A percentile compares a stretch with the other conserved stretches of the same genome.
phyloP scores from a whole-genome alignment of 2,113 vertebrate genomes.

The Toxostoma redivivum region DNA sequence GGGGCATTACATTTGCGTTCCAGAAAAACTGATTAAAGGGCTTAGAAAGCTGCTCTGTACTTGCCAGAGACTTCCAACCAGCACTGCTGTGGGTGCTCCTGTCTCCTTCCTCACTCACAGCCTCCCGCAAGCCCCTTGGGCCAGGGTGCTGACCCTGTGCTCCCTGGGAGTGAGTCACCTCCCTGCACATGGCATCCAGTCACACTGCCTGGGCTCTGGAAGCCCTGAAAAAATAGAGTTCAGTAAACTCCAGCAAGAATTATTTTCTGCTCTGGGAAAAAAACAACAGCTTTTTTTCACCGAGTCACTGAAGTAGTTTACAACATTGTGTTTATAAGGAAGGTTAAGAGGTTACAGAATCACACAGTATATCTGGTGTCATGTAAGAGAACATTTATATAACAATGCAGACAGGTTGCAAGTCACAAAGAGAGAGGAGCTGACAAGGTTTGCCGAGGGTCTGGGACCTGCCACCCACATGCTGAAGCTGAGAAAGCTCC shows the following conservation, averaged over 20 bases:
- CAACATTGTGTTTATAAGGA: not conserved
- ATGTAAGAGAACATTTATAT: not conserved
- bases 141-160: not conserved
- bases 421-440: not conserved
- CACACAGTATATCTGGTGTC: not conserved
- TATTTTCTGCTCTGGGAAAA: not conserved
- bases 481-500: not conserved
- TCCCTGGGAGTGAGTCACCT: fast-evolving
- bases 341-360: not conserved
- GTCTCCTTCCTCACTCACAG: not conserved
- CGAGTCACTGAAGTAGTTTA: not conserved
- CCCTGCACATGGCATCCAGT: not conserved
- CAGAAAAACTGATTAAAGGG: not conserved
- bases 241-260: not conserved
- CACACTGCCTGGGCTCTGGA: not conserved
- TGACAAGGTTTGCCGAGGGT: not conserved
- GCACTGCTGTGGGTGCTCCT: not conserved
- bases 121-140: fast-evolving
- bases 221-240: not conserved
- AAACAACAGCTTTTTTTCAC: not conserved
- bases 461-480: not conserved
- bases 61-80: not conserved
- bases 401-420: not conserved
- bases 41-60: not conserved
- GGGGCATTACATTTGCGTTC: not conserved